Evolutionary conservation across 2,888 invertebrate species (phyloP).

Genomic region (Cordylochernes scorpioides): DNA sequence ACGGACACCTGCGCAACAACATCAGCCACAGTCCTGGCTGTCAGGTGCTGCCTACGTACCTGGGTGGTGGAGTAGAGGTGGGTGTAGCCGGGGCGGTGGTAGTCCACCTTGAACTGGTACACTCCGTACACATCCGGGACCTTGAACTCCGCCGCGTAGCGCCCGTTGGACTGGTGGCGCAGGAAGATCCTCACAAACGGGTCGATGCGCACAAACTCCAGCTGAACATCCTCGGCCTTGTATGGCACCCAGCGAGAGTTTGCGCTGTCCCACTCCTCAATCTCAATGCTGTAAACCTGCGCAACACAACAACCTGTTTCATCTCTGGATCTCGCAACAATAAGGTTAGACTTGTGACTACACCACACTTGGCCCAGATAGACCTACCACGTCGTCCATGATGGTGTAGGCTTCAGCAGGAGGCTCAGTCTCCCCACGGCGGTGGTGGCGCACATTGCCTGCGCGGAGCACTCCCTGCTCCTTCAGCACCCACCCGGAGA

Average conservation of each 20-base stretch:
- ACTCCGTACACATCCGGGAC: conserved; percentile 98
- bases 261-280: conserved; percentile 53
- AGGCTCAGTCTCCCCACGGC: conserved; percentile 45
- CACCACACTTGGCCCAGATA: no score
- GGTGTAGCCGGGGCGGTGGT: conserved; percentile 79
- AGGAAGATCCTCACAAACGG: conserved; percentile 91
- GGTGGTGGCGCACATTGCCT: conserved; percentile 58
- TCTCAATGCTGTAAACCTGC: conserved; percentile 64
- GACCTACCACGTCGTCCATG: conserved; percentile 49
- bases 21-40: background rate
- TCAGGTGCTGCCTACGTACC: conserved; percentile 29
- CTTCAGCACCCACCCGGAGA: conserved; percentile 83
- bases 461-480: conserved; percentile 81
- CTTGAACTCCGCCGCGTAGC: conserved; percentile 63
- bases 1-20: conserved; percentile 53
- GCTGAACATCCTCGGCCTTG: conserved; percentile 65
- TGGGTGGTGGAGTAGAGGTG: conserved; percentile 78
- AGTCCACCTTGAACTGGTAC: conserved; percentile 92
- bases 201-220: conserved; percentile 96
- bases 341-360: no score
- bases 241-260: conserved; percentile 87
- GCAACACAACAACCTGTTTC: no score
- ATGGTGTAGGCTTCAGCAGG: conserved; percentile 84
- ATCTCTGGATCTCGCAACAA: no score
- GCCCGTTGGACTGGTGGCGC: no score